Evolutionary conservation across 2,113 vertebrate genomes (phyloP), one percentile per base, ranked within the genome.

Genomic region (Ctenomys sociabilis): DNA sequence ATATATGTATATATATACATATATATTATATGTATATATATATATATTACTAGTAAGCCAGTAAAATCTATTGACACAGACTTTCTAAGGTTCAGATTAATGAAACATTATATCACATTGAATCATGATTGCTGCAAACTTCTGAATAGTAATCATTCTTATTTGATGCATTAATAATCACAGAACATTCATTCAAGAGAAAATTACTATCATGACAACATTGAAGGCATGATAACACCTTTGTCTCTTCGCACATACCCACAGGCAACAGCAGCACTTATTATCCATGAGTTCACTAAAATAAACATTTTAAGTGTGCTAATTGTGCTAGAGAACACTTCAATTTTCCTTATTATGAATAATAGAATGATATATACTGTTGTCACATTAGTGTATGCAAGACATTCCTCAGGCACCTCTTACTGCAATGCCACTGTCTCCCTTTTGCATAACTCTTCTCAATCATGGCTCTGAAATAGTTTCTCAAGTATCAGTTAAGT

Each of bases 401-500:
- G 70, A 22, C 24, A 87, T 82, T 59, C 77, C 45, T 35, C 13
- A 85, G 32, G 75, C 40, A 77, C 86, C 63, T 93, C 81, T 90
- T 92, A 81, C 4, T 73, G 35, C 77, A 95, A 96, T 37, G 92
- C 64, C 5, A 87, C 40, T 12, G 8, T 37, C 64, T 81, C 24
- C 26, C 0, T 35, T 94, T 80, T 95, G 72, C 45, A 91, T 89
- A 91, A 93, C 86, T 97, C 78, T 94, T 96, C 59, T 94, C 85
- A 64, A 17, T 84, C 63, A 85, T 26, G 59, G 30, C 54, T 95
- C 75, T 52, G 94, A 86, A 12, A 80, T 40, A 49, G 64, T 49
- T 96, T 95, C 88, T 68, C 17, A 85, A 81, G 75, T n/a, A 83
- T 94, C 94, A 87, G 54, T 80, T 95, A 94, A 93, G 63, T n/a